These are phyloP conservation scores for Julus scandinavius DNA, from an alignment of 2,888 invertebrate species.

Conservation along the genomic window DNA sequence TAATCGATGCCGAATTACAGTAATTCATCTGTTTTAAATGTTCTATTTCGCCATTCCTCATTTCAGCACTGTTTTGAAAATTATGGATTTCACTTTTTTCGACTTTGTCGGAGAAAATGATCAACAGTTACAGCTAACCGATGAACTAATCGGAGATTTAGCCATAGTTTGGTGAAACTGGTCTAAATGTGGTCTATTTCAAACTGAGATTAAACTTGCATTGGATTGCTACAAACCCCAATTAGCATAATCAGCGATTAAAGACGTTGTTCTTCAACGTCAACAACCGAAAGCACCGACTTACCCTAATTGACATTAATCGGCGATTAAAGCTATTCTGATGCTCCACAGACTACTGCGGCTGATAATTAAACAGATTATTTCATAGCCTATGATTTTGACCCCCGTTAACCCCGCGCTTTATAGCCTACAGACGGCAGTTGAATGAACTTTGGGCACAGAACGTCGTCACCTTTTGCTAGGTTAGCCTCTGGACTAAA, in stretches of 20 bases:
- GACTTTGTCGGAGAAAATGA: too few relatives aligned
- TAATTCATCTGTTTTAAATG: too few relatives aligned
- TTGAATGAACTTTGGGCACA: background rate
- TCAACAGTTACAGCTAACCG: too few relatives aligned
- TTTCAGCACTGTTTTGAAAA: background rate
- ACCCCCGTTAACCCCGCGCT: background rate
- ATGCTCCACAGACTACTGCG: background rate
- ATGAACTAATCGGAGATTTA: background rate
- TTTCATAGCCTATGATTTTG: slow-evolving; percentile 4
- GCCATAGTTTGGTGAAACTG: background rate
- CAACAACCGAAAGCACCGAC: background rate
- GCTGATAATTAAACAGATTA: background rate
- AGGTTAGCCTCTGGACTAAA: too few relatives aligned
- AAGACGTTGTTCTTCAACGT: background rate
- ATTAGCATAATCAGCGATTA: background rate
- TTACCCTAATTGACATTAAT: background rate
- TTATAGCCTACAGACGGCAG: background rate
- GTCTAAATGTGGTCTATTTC: background rate
- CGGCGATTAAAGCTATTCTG: background rate
- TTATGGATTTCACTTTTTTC: background rate
- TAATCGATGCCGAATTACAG: too few relatives aligned
- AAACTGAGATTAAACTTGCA: background rate
- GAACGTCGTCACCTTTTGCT: background rate
- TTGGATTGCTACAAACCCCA: background rate
- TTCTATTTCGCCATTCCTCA: background rate